Evolutionary conservation across 2,888 invertebrate genomes (phyloP).

Genomic region (Mantis religiosa): DNA sequence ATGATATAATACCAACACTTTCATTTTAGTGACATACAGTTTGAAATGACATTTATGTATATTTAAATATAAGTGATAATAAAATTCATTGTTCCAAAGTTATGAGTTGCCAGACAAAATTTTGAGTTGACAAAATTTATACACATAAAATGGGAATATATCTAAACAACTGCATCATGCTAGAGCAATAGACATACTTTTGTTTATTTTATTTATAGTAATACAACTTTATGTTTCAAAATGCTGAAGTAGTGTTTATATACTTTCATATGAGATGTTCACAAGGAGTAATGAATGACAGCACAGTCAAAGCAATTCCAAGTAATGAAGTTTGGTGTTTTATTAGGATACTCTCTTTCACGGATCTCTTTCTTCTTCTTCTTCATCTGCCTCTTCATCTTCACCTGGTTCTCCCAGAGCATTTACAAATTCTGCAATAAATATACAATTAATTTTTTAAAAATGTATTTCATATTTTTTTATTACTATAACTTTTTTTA

Average conservation of each 20-base stretch:
- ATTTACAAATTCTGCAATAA: constrained; percentile 68
- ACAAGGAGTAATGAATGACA: neutral
- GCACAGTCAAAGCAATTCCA: neutral
- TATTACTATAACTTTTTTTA: no score
- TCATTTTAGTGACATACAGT: neutral
- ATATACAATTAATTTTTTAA: neutral
- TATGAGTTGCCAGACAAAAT: neutral
- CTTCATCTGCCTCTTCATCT: constrained; percentile 69
- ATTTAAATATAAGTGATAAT: neutral
- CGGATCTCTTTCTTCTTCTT: constrained; percentile 61
- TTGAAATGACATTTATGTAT: neutral
- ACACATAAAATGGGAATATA: neutral
- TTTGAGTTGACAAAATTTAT: neutral
- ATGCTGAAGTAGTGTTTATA: neutral
- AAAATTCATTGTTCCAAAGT: neutral
- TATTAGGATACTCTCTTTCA: neutral
- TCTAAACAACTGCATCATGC: neutral
- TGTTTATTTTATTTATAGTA: neutral
- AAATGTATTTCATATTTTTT: neutral
- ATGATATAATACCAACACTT: neutral
- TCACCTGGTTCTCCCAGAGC: constrained; percentile 75
- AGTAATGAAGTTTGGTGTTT: neutral
- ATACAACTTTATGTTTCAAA: neutral
- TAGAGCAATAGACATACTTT: neutral
- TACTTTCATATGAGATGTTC: neutral